Conservation (phyloP, 2,797 vertebrate genomes). For the Alosa sapidissima region DNA sequence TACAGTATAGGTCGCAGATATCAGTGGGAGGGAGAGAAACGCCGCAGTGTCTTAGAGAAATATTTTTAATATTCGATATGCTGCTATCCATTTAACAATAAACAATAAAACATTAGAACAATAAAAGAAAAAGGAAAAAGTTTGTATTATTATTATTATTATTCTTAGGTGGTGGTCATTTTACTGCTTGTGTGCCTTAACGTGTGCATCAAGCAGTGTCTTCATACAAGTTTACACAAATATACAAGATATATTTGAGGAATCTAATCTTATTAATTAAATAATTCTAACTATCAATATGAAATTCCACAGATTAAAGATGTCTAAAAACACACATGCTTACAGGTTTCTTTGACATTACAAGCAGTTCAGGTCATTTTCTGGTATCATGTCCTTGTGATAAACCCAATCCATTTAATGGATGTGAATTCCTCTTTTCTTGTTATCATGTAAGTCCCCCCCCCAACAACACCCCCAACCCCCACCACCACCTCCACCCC, state of each 20-base stretch:
- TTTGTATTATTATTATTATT: background rate
- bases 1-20: background rate
- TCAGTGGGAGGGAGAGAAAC: background rate
- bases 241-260: background rate
- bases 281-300: background rate
- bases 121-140: too few relatives aligned
- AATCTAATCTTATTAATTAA: background rate
- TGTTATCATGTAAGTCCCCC: slow-evolving; percentile 30
- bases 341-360: slow-evolving; percentile 10
- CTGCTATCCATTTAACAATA: background rate
- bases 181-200: background rate
- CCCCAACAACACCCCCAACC: background rate
- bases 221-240: background rate
- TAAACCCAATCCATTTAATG: slow-evolving; percentile 34
- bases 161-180: background rate
- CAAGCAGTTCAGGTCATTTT: background rate
- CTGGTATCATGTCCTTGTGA: background rate
- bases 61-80: background rate
- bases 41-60: background rate
- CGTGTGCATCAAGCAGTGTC: background rate
- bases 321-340: background rate
- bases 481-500: slow-evolving; percentile 45
- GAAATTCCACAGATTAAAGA: background rate
- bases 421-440: slow-evolving; percentile 29
- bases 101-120: too few relatives aligned